Evolutionary conservation across 2,113 vertebrate genomes (phyloP).

Genomic region (Azemiops feae): DNA sequence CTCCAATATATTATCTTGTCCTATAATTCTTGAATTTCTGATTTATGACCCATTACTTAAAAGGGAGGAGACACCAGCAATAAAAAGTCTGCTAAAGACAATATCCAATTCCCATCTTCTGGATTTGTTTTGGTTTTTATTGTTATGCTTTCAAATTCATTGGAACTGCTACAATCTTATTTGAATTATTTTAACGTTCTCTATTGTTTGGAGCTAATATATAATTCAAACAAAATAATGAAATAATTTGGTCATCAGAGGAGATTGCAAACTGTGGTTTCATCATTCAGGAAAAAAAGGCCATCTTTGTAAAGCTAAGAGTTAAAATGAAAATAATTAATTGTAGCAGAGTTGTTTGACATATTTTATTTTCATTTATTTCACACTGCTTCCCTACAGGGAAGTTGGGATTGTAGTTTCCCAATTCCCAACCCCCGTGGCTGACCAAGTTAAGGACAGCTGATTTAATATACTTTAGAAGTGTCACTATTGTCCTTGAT

Average conservation of each 20-base stretch:
- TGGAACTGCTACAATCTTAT: neutral
- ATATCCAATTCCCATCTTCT: neutral
- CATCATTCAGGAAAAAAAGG: accelerated
- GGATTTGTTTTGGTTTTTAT: neutral
- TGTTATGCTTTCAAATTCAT: neutral
- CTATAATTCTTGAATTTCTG: conserved; percentile 3
- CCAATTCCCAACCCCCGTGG: neutral
- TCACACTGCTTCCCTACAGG: neutral
- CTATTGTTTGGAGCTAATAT: neutral
- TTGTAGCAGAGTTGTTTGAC: neutral
- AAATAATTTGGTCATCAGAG: neutral
- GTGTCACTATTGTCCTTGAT: neutral
- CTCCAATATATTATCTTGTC: neutral
- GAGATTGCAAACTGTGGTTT: neutral
- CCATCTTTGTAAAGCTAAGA: neutral
- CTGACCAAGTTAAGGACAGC: neutral
- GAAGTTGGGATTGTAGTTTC: neutral
- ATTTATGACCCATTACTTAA: neutral
- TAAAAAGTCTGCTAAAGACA: neutral
- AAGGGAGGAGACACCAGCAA: neutral
- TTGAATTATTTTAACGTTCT: neutral
- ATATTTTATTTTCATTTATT: conserved; percentile 21
- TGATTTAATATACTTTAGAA: conserved; percentile 20
- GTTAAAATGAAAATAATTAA: neutral
- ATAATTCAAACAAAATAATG: neutral